Base-by-base conservation (phyloP, 1,140 invertebrate genomes). In the Chelonus insularis region DNA sequence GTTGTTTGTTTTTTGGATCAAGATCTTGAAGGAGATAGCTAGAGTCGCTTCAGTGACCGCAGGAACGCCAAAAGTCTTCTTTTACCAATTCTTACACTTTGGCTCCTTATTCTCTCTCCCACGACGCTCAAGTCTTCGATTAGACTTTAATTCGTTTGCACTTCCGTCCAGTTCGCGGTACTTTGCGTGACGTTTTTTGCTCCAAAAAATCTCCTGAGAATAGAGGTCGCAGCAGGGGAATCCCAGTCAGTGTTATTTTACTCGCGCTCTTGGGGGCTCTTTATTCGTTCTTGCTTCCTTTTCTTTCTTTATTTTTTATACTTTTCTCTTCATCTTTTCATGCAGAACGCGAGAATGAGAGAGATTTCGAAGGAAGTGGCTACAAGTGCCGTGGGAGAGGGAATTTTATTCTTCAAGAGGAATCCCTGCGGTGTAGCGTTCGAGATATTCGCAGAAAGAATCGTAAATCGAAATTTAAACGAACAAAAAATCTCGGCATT, bases 231-330 rank as follows among this genome's bases (percentile, higher is more conserved):
- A 70, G 68, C 68, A 57, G 68, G 68, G 64, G 68, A 62, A 68
- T 70, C 62, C 63, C 67, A 64, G 62, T 60, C 58, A 63, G 60
- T 63, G 68, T 68, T 68, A 70, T 72, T 77, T 75, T 67, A 67
- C 61, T 62, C 59, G 72, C 73, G 64, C 73, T 69, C 68, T 77
- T 70, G 74, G 73, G 71, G 72, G 70, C 34, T 34, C 21, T 60
- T 48, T n/a, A 36, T 39, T 36, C 16, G 20, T 20, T 25, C 23
- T 16, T 20, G 8, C 34, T 1, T n/a, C 20, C 11, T 59, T 23
- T 50, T 25, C 11, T 34, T 54, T 60, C 62, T 65, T 65, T 66
- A 65, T 58, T 63, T 50, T 67, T 70, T 23, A 39, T 29, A 7
- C 25, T 29, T 8, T 18, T 43, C 41, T 43, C 8, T 14, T 14